phyloP scores from a whole-genome alignment of 2,113 vertebrate genomes.

The Cynocephalus volans region DNA sequence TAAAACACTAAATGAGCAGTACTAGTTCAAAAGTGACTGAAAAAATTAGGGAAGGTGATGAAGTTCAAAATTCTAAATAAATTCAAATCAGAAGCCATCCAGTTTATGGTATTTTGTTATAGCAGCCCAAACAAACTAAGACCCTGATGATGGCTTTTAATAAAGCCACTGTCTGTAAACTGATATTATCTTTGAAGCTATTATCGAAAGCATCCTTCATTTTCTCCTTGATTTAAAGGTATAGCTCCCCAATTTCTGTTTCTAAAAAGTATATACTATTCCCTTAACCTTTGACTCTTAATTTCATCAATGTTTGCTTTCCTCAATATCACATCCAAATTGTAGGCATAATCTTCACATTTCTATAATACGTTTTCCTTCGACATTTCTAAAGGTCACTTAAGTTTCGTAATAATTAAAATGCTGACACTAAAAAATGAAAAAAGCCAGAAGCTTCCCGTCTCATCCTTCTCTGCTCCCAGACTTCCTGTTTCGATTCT shows the following conservation, averaged over 20 bases:
- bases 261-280: neutral
- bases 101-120: neutral
- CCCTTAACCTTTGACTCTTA: neutral
- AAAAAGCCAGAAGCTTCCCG: neutral
- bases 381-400: neutral
- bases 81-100: neutral
- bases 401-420: neutral
- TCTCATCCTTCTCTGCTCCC: neutral
- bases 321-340: neutral
- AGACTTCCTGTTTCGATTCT: neutral
- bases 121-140: neutral
- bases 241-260: neutral
- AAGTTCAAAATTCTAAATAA: conserved; percentile 19
- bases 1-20: neutral
- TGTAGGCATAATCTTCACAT: neutral
- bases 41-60: neutral
- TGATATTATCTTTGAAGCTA: neutral
- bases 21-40: neutral
- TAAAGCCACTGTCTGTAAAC: neutral
- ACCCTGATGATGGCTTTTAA: neutral
- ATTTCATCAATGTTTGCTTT: neutral
- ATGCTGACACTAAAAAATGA: neutral
- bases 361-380: neutral
- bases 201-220: neutral
- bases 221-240: neutral